phyloP scores from a whole-genome alignment of 2,797 vertebrate genomes.

The Catostomus latipinnis region DNA sequence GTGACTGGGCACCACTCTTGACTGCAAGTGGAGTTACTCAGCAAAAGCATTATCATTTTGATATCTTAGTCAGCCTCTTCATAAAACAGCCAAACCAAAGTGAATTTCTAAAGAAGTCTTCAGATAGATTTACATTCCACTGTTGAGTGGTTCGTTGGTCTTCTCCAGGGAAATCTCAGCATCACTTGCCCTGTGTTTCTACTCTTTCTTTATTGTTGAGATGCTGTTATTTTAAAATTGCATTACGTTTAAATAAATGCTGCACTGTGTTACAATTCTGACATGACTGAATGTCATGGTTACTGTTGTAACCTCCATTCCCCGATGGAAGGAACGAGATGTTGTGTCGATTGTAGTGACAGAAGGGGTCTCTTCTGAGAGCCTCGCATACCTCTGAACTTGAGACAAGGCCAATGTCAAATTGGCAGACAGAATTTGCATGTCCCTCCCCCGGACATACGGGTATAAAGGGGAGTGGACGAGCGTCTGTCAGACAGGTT shows the following conservation, averaged over 20 bases:
- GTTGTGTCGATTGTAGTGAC: too few relatives aligned
- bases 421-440: too few relatives aligned
- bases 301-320: too few relatives aligned
- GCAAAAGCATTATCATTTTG: slow-evolving; percentile 8
- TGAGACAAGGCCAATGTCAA: too few relatives aligned
- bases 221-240: not conserved
- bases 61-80: slow-evolving; percentile 19
- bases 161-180: slow-evolving; percentile 6
- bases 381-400: too few relatives aligned
- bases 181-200: not conserved
- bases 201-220: not conserved
- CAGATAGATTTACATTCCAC: slow-evolving; percentile 28
- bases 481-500: too few relatives aligned
- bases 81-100: slow-evolving; percentile 12
- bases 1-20: not conserved
- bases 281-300: not conserved
- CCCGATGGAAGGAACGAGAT: too few relatives aligned
- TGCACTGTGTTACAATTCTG: not conserved
- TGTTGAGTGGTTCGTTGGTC: slow-evolving; percentile 11
- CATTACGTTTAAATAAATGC: slow-evolving; percentile 1
- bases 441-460: too few relatives aligned
- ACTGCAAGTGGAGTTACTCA: not conserved
- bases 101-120: slow-evolving; percentile 12
- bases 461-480: too few relatives aligned
- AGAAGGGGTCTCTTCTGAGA: too few relatives aligned